Percentiles rank a stretch among this genome's conserved stretches.
These are phyloP conservation scores for Perca schrenkii DNA, from an alignment of 2,113 vertebrate genomes.

Conservation along the genomic window DNA sequence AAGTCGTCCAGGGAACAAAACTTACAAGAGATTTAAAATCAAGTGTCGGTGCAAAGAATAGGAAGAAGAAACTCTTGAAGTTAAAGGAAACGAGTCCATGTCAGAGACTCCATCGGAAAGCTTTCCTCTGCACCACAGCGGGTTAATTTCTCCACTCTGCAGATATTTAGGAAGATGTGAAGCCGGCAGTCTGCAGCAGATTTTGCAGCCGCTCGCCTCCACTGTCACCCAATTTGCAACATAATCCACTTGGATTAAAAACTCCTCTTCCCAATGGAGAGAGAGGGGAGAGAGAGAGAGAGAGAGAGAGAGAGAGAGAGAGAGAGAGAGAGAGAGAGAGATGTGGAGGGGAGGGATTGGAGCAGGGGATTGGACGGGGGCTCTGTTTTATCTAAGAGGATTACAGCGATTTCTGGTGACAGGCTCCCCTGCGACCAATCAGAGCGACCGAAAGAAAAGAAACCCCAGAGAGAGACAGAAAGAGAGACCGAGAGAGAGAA, in stretches of 20 bases:
- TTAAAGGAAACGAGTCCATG: not conserved
- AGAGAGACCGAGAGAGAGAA: no score
- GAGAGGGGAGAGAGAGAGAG: no score
- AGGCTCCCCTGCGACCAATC: constrained; percentile 75
- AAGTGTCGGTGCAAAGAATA: not conserved
- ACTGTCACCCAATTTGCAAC: constrained; percentile 80
- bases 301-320: constrained; percentile 53
- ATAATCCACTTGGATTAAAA: constrained; percentile 88
- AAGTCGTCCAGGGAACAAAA: not conserved
- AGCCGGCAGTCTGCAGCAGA: constrained; percentile 29
- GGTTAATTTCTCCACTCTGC: constrained; percentile 5
- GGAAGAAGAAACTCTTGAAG: not conserved
- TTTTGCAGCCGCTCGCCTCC: constrained; percentile 63
- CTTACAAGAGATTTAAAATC: not conserved
- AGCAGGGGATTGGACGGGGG: constrained; percentile 78
- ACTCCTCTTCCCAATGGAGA: constrained; percentile 71
- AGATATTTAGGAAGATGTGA: constrained; percentile 9
- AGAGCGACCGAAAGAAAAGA: constrained; percentile 57
- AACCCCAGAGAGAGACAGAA: constrained; percentile 10
- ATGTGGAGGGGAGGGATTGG: constrained; percentile 53
- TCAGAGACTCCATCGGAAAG: not conserved
- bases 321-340: constrained; percentile 55
- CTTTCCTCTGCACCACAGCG: not conserved
- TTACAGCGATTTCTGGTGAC: constrained; percentile 89
- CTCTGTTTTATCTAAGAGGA: constrained; percentile 88